Percentiles rank a stretch among this genome's conserved stretches.
phyloP scores from a whole-genome alignment of 2,888 invertebrate genomes.

The Altica lythri region DNA sequence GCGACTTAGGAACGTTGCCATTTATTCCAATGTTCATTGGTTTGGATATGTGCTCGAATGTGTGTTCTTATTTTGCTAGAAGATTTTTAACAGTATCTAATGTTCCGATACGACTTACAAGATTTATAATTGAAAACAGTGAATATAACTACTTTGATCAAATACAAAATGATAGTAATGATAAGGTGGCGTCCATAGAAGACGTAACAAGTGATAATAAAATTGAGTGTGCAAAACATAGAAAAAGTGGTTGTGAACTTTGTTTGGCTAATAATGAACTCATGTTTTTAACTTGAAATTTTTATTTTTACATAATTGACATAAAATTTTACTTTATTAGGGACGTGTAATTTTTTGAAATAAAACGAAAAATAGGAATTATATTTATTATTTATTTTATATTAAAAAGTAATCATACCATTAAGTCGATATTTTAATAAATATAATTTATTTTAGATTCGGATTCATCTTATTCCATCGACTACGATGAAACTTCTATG shows the following conservation, averaged over 20 bases:
- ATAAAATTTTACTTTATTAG: no score
- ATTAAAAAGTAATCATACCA: no score
- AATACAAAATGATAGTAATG: background rate
- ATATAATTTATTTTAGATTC: conserved; percentile 31
- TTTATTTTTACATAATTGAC: no score
- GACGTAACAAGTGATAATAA: conserved; percentile 15
- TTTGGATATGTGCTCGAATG: conserved; percentile 17
- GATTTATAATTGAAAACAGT: conserved; percentile 14
- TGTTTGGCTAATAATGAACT: conserved; percentile 30
- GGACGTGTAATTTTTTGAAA: no score
- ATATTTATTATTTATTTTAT: no score
- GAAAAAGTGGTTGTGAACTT: conserved; percentile 25
- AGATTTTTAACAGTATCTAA: conserved; percentile 13
- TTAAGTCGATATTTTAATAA: no score
- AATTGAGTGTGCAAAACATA: conserved; percentile 32
- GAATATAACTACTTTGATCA: conserved; percentile 19
- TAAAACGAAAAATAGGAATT: no score
- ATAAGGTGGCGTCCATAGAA: background rate
- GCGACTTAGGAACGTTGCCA: conserved; percentile 21
- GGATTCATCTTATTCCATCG: conserved; percentile 29
- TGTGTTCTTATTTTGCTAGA: conserved; percentile 8
- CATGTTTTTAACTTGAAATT: conserved; percentile 25
- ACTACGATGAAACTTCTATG: conserved; percentile 29
- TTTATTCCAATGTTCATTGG: conserved; percentile 28
- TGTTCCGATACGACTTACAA: conserved; percentile 14